These are phyloP conservation scores for Pteropus alecto DNA, from an alignment of 2,113 vertebrate species.

Conservation along the genomic window DNA sequence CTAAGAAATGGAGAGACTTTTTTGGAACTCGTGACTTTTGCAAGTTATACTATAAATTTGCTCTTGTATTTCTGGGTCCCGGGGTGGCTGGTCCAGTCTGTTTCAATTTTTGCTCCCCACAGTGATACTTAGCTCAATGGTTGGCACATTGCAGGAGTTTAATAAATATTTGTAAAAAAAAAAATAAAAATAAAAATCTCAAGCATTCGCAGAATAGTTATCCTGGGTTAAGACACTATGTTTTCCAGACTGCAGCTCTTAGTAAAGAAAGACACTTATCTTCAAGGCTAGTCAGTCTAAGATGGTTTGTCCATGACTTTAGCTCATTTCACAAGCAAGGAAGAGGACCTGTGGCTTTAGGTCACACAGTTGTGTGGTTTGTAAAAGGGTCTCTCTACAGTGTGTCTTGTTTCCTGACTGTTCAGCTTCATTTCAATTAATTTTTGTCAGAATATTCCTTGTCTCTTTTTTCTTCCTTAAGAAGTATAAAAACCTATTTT, in stretches of 20 bases:
- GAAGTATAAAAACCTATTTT: neutral
- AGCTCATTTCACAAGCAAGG: neutral
- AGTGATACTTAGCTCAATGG: neutral
- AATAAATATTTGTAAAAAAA: neutral
- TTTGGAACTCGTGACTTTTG: neutral
- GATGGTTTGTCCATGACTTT: neutral
- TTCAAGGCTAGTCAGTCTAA: neutral
- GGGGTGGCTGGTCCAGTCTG: neutral
- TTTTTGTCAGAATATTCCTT: constrained; percentile 25
- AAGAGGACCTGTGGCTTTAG: neutral
- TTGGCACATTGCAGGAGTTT: neutral
- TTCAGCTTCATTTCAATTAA: constrained; percentile 20
- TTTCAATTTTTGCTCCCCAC: neutral
- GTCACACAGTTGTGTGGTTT: neutral
- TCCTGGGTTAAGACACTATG: neutral
- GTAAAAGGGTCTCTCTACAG: neutral
- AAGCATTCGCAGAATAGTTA: neutral
- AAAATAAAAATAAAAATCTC: neutral
- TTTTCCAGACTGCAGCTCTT: neutral
- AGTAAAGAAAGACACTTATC: neutral
- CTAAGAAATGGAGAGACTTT: neutral
- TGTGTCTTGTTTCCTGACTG: neutral
- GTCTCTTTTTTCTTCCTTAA: neutral
- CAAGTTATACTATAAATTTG: neutral
- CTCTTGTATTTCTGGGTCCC: neutral